Evolutionary conservation across 2,797 vertebrate species (phyloP), one percentile per base, ranked within the genome.

Genomic region (Spea hammondii): DNA sequence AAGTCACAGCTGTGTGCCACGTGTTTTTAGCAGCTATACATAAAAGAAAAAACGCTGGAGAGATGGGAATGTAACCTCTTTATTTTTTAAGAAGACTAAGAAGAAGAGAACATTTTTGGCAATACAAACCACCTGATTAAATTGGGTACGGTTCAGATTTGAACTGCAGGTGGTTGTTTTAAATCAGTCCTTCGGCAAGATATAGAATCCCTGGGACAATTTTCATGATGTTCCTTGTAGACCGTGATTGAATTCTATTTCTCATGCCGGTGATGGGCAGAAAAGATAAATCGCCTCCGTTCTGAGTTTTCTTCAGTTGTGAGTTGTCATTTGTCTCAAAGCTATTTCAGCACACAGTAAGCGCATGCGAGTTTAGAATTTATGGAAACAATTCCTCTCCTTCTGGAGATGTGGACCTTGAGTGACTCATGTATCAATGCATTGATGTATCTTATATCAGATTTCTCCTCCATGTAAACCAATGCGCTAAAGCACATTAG

Each of bases 241-340:
- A 46, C 54, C 55, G 59, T 79, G 74, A 79, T 79, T 74, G 65
- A 74, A 65, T 59, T 78, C 67, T 4, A 0, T 64, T 14, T 55
- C 72, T 83, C n/a, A 0, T 5, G 0, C 12, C 5, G 0, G 65
- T 47, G 65, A n/a, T 0, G 8, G 74, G 67, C 46, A 71, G 54
- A 69, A 76, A 62, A 67, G 0, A 0, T 77, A 7, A 46, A 11
- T 83, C 73, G 54, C 71, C 53, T 82, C 78, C 65, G 48, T 10
- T 78, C 55, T 0, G 0, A 4, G 69, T 72, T 84, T 74, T 48
- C 65, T 75, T n/a, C 77, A 32, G 66, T 77, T 66, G 53, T 57
- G 71, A 49, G 57, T 83, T 14, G 47, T 84, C 0, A 46, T 13
- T 57, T 8, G 0, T 78, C 78, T 66, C 80, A 76, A 76, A 86